Evolutionary conservation across 2,888 invertebrate genomes (phyloP).

Genomic region (Seira musarum): DNA sequence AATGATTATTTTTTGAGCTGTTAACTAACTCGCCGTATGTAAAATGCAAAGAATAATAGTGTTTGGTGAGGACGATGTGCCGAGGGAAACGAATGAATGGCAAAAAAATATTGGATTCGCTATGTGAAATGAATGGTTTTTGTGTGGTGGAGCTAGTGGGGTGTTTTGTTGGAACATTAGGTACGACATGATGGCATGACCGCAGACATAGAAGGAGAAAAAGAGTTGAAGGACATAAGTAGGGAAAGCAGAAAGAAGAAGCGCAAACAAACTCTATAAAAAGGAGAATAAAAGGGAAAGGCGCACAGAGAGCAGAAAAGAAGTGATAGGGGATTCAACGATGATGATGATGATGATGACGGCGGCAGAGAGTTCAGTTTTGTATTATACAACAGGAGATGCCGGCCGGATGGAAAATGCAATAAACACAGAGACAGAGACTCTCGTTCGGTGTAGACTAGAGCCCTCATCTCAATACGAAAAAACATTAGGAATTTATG

Average conservation of each 20-base stretch:
- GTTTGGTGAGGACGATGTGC: too few species aligned
- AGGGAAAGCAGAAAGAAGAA: conserved; percentile 7
- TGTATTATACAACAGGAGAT: neutral
- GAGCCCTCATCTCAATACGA: conserved; percentile 4
- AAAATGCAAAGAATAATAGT: too few species aligned
- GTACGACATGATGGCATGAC: neutral
- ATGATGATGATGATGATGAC: too few species aligned
- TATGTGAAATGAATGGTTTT: conserved; percentile 19
- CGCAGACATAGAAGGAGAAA: neutral
- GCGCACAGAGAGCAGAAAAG: neutral
- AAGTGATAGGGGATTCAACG: too few species aligned
- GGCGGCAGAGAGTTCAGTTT: too few species aligned
- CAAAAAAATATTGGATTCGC: too few species aligned
- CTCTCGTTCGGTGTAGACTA: neutral
- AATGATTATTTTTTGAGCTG: too few species aligned
- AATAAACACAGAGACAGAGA: conserved; percentile 15
- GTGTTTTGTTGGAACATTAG: neutral
- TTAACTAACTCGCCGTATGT: too few species aligned
- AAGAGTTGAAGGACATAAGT: conserved; percentile 30
- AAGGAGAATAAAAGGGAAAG: neutral
- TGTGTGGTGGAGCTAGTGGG: neutral
- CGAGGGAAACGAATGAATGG: too few species aligned
- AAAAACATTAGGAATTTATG: conserved; percentile 29
- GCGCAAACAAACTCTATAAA: conserved; percentile 11
- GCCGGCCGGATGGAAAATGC: conserved; percentile 22